These are phyloP conservation scores for Corapipo altera DNA, from an alignment of 2,113 vertebrate species.

Conservation along the genomic window DNA sequence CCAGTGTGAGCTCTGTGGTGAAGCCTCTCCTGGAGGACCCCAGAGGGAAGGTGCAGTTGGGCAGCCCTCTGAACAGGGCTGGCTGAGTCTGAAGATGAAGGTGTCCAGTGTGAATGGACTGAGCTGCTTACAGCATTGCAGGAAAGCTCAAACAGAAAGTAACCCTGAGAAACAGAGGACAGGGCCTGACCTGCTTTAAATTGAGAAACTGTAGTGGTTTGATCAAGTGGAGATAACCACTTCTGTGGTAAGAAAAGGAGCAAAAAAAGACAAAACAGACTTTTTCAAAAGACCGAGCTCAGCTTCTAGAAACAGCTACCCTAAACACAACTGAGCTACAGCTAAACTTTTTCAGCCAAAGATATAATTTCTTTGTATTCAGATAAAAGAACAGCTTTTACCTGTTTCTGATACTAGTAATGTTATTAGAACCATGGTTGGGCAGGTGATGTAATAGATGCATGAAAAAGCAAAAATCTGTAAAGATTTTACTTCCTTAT, in stretches of 20 bases:
- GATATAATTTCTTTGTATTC: background rate
- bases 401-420: background rate
- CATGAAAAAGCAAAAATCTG: background rate
- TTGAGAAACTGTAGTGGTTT: background rate
- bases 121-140: background rate
- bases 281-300: background rate
- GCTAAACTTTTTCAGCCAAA: background rate
- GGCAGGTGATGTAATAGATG: background rate
- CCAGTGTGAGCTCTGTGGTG: background rate
- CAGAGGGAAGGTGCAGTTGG: rapidly evolving
- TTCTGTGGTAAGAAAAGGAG: background rate
- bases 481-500: background rate
- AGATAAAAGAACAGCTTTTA: background rate
- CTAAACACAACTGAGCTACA: background rate
- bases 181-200: background rate
- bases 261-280: background rate
- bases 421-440: background rate
- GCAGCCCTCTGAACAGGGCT: background rate
- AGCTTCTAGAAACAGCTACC: background rate
- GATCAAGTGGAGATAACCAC: background rate
- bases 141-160: background rate
- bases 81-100: background rate
- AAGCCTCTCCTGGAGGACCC: background rate
- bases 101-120: background rate
- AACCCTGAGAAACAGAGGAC: background rate